Evolutionary conservation across 2,888 invertebrate genomes (phyloP).

Genomic region (Cheilosia variabilis): DNA sequence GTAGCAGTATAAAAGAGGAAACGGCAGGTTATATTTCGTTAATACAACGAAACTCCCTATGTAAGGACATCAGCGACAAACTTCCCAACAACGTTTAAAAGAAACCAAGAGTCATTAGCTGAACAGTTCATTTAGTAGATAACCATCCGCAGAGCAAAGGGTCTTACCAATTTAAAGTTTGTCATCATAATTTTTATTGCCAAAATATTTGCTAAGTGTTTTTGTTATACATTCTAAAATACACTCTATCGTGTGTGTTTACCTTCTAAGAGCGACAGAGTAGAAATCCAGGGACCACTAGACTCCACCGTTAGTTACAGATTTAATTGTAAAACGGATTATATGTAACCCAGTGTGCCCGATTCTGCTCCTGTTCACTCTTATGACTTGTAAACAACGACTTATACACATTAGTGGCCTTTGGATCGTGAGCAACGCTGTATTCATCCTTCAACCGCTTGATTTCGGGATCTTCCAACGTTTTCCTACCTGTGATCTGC

Average conservation of each 20-base stretch:
- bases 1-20: too few species aligned
- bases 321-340: constrained; percentile 96
- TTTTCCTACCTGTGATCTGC: constrained; percentile 78
- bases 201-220: not conserved
- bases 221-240: too few species aligned
- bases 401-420: constrained; percentile 95
- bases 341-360: constrained; percentile 99
- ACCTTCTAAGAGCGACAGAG: constrained; percentile 4
- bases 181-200: not conserved
- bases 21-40: not conserved
- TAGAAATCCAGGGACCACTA: constrained; percentile 10
- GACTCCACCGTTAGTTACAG: constrained; percentile 1
- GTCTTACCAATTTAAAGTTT: not conserved
- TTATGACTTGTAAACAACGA: constrained; percentile 97
- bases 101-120: too few species aligned
- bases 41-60: too few species aligned
- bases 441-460: constrained; percentile 92
- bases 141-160: not conserved
- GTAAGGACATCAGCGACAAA: too few species aligned
- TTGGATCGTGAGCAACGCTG: constrained; percentile 95
- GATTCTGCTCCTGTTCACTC: constrained; percentile 92
- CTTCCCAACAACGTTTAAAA: too few species aligned
- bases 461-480: constrained; percentile 87
- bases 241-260: not conserved
- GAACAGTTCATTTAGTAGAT: too few species aligned